Base-by-base conservation (phyloP, 1,140 invertebrate species). In the Drosophila simulans region DNA sequence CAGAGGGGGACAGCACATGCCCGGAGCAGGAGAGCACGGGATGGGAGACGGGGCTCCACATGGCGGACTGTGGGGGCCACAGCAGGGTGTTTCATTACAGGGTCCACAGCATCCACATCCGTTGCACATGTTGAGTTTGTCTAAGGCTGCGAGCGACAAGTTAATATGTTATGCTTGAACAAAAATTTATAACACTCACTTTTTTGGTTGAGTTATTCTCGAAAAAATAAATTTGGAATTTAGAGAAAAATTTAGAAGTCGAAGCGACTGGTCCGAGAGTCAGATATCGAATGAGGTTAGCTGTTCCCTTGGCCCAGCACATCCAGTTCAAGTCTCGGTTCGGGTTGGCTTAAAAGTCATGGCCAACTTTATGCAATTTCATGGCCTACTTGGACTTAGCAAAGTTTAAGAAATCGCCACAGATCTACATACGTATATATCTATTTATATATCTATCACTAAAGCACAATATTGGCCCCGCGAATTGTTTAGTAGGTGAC, bases 41-140 rank as follows among this genome's bases (percentile, higher is more conserved):
- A 88, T 77, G 10, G 90, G 86, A 12, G 83, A 57, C 1, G 90
- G 90, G 5, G 90, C 90, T n/a, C 90, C 90, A 34, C 90, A 90
- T 5, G 90, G 77, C 8, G 90, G 86, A 89, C 88, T 91, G 55
- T 88, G 81, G 17, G 82, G 82, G 56, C 90, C 90, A 82, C 90
- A 91, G 78, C 80, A 88, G 3, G 83, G 51, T 0, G 75, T 64
- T 42, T 72, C 42, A 80, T 76, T 83, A 76, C 80, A 82, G 20
- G 79, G 60, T 37, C 70, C 71, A 39, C 59, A 77, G 13, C 76
- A 77, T 20, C 77, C 40, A 31, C 71, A 46, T 8, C 81, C 74
- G 8, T 79, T 42, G 13, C 68, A 54, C 51, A 53, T 53, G 5
- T 39, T 53, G 51, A 22, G 51, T 37, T 13, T n/a, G 15, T 15